Evolutionary conservation across 2,797 vertebrate species (phyloP), one percentile per base, ranked within the genome.

Genomic region (Manis crassicaudata): DNA sequence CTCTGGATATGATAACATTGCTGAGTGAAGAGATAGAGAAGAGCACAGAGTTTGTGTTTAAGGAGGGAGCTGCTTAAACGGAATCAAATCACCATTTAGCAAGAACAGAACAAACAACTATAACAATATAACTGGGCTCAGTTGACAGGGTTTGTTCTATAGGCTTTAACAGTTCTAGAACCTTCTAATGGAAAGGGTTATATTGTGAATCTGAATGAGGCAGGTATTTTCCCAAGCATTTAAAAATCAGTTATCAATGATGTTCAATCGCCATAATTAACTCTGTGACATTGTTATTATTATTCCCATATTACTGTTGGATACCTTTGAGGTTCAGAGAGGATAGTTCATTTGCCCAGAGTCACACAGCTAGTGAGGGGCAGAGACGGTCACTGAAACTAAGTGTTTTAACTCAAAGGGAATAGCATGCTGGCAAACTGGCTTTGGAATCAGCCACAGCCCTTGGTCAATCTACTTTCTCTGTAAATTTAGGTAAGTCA

Each of bases 1-100:
- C 94, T 89, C 62, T 58, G 96, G 96, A 97, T 95, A 95, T 75
- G 86, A 63, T 43, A 96, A 7, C 37, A 92, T 96, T 95, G 97
- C 73, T 43, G 93, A 95, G 88, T 27, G 9, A 94, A 54, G 72
- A 73, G 77, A 35, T 0, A 18, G 37, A 68, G 58, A 37, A 90
- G 94, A 90, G 56, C 35, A 46, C 46, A 25, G 88, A 43, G 81
- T 27, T 29, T 68, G 62, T 43, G 58, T 92, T 68, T 82, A 52
- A 52, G 84, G 67, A 84, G 23, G 2, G 25, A 50, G 60, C 70
- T 67, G 75, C 91, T 96, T 68, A 75, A n/a, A 77, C 46, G 43
- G n/a, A 32, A 60, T 92, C 85, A 62, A n/a, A 63, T 60, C 92
- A 77, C 62, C 37, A 13, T 7, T 50, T 18, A 21, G 80, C 90